Conservation (phyloP, 2,888 invertebrate genomes). For the Chymomyza caudatula region DNA sequence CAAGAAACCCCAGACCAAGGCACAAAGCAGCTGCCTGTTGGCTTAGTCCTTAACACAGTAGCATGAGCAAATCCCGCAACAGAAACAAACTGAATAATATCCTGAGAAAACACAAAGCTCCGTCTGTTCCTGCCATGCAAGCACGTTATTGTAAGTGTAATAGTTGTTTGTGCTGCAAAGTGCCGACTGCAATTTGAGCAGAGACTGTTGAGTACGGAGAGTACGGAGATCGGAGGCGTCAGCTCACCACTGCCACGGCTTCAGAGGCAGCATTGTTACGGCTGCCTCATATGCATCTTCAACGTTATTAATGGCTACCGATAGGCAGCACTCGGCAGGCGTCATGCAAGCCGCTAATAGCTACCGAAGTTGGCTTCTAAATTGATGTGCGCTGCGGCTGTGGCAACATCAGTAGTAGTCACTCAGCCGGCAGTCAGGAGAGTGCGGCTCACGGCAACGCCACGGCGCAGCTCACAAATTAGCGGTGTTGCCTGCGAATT, state of each 20-base stretch:
- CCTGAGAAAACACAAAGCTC: constrained; percentile 23
- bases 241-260: background rate
- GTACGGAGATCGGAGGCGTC: background rate
- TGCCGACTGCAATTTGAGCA: constrained; percentile 39
- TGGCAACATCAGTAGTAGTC: constrained; percentile 15
- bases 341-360: constrained; percentile 3
- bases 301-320: constrained; percentile 56
- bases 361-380: constrained; percentile 3
- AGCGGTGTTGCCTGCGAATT: constrained; percentile 19
- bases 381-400: constrained; percentile 25
- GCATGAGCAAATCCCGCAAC: background rate
- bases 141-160: constrained; percentile 22
- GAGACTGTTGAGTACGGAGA: background rate
- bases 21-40: constrained; percentile 31
- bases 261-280: background rate
- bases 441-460: constrained; percentile 8
- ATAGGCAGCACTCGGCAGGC: constrained; percentile 17
- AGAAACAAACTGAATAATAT: background rate
- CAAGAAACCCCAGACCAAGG: constrained; percentile 2
- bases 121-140: background rate
- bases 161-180: constrained; percentile 39
- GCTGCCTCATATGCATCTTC: constrained; percentile 32
- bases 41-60: constrained; percentile 24
- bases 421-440: background rate
- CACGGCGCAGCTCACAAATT: constrained; percentile 30